A percentile compares a stretch with the other conserved stretches of the same genome.
These are phyloP conservation scores for Ceriagrion tenellum DNA, from an alignment of 2,888 invertebrate genomes.

Conservation along the genomic window DNA sequence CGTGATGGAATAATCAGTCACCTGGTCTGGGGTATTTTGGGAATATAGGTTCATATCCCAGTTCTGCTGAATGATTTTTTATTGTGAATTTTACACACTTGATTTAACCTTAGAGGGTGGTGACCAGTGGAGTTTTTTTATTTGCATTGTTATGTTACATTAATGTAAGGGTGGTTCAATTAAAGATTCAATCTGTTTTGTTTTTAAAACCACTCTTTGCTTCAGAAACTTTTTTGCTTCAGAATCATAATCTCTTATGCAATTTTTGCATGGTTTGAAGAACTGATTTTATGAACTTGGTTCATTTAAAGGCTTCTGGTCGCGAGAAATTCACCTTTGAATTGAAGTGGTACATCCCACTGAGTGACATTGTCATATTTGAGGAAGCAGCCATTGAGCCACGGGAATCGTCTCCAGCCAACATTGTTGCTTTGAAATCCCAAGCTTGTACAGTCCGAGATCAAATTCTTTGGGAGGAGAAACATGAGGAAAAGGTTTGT, in stretches of 20 bases:
- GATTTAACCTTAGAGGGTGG: too few species aligned
- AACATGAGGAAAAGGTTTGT: conserved; percentile 75
- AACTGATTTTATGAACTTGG: neutral
- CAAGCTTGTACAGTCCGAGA: conserved; percentile 90
- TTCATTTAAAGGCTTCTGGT: conserved; percentile 84
- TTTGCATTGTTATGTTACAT: too few species aligned
- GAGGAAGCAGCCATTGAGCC: conserved; percentile 84
- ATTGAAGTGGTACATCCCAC: conserved; percentile 95
- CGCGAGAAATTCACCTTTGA: conserved; percentile 95
- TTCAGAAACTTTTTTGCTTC: neutral
- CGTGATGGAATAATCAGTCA: too few species aligned
- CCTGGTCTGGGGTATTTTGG: too few species aligned
- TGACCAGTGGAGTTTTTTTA: too few species aligned
- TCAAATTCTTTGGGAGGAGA: conserved; percentile 89
- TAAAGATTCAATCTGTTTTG: too few species aligned
- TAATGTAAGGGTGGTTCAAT: too few species aligned
- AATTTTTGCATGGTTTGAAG: neutral
- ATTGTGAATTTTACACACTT: too few species aligned
- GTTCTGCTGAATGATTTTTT: too few species aligned
- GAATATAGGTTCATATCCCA: too few species aligned
- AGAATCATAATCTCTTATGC: too few species aligned
- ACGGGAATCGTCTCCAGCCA: conserved; percentile 88
- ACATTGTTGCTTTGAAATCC: conserved; percentile 87
- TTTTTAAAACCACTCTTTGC: too few species aligned
- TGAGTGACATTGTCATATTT: conserved; percentile 89